Evolutionary conservation across 2,797 vertebrate species (phyloP).

Genomic region (Ctenopoma multispine): DNA sequence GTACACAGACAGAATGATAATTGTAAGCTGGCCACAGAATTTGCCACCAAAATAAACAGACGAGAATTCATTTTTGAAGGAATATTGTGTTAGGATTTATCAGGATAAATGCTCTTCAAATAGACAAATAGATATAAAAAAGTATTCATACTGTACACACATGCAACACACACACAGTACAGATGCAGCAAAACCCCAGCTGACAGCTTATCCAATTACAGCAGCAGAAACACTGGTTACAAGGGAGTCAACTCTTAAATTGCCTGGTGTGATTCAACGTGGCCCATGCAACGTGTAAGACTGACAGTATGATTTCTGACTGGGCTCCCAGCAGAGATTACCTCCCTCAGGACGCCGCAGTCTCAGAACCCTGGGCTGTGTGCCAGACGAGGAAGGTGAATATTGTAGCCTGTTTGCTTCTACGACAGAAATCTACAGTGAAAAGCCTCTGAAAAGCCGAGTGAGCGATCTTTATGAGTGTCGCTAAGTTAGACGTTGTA

Average conservation of each 20-base stretch:
- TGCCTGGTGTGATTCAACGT: conserved; percentile 57
- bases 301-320: conserved; percentile 62
- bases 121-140: background rate
- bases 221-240: conserved; percentile 48
- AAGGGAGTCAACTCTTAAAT: conserved; percentile 59
- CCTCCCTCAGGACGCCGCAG: conserved; percentile 36
- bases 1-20: too few species aligned
- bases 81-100: background rate
- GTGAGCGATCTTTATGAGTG: conserved; percentile 15
- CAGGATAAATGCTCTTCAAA: background rate
- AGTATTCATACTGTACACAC: background rate
- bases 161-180: background rate
- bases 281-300: conserved; percentile 50
- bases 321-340: conserved; percentile 52
- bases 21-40: too few species aligned
- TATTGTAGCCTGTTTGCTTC: conserved; percentile 19
- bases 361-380: conserved; percentile 36
- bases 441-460: conserved; percentile 28
- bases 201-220: conserved; percentile 70
- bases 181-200: conserved; percentile 34
- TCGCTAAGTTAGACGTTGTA: background rate
- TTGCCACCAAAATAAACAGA: too few species aligned
- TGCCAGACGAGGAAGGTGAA: conserved; percentile 40
- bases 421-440: conserved; percentile 13
- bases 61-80: too few species aligned